Evolutionary conservation across 92 coral and sea anemone genomes (phyloP), one percentile per base, ranked within the genome.

Genomic region (Palythoa heliodiscus): DNA sequence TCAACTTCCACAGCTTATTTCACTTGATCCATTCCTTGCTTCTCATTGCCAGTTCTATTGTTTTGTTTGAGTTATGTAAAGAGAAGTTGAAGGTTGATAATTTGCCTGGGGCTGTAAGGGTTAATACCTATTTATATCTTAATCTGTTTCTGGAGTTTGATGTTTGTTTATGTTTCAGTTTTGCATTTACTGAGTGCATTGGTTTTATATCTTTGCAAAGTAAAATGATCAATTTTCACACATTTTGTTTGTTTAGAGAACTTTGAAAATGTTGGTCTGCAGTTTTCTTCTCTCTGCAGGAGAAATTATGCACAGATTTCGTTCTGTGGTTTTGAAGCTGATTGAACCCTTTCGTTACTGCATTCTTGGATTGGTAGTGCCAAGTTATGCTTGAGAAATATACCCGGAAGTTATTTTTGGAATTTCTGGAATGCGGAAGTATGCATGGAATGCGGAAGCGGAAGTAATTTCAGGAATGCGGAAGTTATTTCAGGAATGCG

Each of bases 381-480:
- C 52, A 40, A 71, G 75, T 12, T 71, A 40, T 71, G 75, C 75
- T 71, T 71, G 75, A 71, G n/a, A 71, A 35, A 71, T 71, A n/a
- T n/a, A n/a, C n/a, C n/a, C n/a, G n/a, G n/a, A n/a, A n/a, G n/a
- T n/a, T n/a, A n/a, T n/a, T n/a, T n/a, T n/a, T n/a, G n/a, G n/a
- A n/a, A n/a, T n/a, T n/a, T n/a, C n/a, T n/a, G n/a, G n/a, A n/a
- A n/a, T n/a, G n/a, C n/a, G n/a, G n/a, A n/a, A n/a, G n/a, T n/a
- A n/a, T n/a, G n/a, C n/a, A n/a, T n/a, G n/a, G n/a, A n/a, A n/a
- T n/a, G n/a, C n/a, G n/a, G n/a, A n/a, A n/a, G n/a, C n/a, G n/a
- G n/a, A n/a, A n/a, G n/a, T n/a, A n/a, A n/a, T n/a, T n/a, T n/a
- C n/a, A n/a, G n/a, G n/a, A n/a, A n/a, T n/a, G n/a, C n/a, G n/a